phyloP scores from a whole-genome alignment of 2,113 vertebrate genomes.

The Synodontis membranacea region DNA sequence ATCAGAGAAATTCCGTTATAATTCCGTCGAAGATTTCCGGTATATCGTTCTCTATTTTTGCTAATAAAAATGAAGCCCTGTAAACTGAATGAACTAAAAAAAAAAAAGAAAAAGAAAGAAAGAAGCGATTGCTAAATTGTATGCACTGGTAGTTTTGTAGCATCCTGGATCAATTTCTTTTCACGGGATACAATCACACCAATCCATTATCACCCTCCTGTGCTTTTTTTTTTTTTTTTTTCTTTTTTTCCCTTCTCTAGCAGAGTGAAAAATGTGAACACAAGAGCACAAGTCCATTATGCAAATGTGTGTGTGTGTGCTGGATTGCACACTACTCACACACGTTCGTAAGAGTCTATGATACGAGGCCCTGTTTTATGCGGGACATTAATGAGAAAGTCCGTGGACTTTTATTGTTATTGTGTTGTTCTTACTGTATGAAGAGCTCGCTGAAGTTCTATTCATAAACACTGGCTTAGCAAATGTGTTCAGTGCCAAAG shows the following conservation, averaged over 20 bases:
- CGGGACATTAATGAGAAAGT: neutral
- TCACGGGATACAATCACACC: neutral
- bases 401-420: neutral
- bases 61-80: neutral
- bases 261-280: constrained; percentile 2
- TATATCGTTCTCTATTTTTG: neutral
- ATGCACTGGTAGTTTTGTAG: neutral
- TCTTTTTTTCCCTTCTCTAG: neutral
- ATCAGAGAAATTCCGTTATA: neutral
- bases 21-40: neutral
- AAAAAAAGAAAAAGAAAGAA: too few species aligned
- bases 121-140: neutral
- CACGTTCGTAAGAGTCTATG: neutral
- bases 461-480: constrained; percentile 15
- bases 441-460: neutral
- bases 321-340: constrained; percentile 39
- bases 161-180: neutral
- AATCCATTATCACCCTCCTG: neutral
- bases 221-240: neutral
- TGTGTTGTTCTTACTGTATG: constrained; percentile 9
- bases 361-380: neutral
- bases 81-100: too few species aligned
- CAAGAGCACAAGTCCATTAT: constrained; percentile 55
- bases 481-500: constrained; percentile 39
- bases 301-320: constrained; percentile 37